These are phyloP conservation scores for Sinocyclocheilus anshuiensis DNA, from an alignment of 2,113 vertebrate species.

Conservation along the genomic window DNA sequence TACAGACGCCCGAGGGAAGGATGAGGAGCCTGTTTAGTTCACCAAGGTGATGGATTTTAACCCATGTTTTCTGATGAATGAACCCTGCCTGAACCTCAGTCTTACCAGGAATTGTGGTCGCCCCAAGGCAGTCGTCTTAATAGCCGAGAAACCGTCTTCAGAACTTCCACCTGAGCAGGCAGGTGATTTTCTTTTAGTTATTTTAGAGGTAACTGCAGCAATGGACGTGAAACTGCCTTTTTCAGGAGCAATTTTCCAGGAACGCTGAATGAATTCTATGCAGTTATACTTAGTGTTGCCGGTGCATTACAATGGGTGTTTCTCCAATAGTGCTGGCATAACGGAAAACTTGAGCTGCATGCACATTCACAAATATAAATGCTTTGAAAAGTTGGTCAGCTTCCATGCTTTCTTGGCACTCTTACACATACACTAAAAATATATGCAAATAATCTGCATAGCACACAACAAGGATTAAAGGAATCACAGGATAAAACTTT, in stretches of 20 bases:
- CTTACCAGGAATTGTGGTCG: constrained; percentile 93
- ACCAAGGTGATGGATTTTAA: background rate
- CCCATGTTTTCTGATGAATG: constrained; percentile 26
- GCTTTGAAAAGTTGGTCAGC: constrained; percentile 11
- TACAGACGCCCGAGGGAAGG: constrained; percentile 54
- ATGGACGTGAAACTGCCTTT: constrained; percentile 18
- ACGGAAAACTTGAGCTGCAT: background rate
- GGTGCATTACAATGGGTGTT: background rate
- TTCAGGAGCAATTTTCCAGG: constrained; percentile 11
- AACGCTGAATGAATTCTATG: constrained; percentile 21
- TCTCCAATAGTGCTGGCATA: background rate
- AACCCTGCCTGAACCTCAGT: constrained; percentile 39
- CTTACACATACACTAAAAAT: background rate
- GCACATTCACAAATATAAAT: constrained; percentile 18
- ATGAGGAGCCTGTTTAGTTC: background rate
- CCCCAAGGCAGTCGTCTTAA: constrained; percentile 89
- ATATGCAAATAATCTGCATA: background rate
- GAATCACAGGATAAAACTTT: background rate
- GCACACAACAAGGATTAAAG: background rate
- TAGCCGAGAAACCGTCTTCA: constrained; percentile 84
- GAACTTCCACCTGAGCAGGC: constrained; percentile 79
- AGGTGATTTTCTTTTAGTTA: constrained; percentile 30
- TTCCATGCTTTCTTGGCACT: constrained; percentile 10
- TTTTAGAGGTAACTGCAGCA: constrained; percentile 13
- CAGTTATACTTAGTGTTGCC: background rate